Conservation (phyloP, 2,888 invertebrate genomes). For the Psococerastis gibbosa region DNA sequence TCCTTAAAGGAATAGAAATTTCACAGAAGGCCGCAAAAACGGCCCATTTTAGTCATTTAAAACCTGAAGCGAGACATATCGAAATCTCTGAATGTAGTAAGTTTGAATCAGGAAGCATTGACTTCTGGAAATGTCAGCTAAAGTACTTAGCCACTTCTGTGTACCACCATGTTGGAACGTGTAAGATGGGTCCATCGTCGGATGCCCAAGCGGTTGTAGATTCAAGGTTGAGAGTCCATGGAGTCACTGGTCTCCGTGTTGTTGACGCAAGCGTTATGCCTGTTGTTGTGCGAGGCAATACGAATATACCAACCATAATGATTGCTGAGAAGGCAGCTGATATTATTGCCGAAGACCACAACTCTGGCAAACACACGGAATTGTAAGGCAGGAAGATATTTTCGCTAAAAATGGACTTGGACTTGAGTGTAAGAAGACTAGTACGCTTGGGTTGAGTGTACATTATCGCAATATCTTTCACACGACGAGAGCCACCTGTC, state of each 20-base stretch:
- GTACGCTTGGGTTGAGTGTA: no score
- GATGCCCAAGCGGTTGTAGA: slow-evolving; percentile 15
- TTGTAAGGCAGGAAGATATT: no score
- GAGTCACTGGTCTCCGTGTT: slow-evolving; percentile 14
- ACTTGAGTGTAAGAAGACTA: no score
- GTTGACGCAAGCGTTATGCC: slow-evolving; percentile 16
- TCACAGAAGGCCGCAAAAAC: slow-evolving; percentile 37
- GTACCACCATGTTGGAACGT: slow-evolving; percentile 30
- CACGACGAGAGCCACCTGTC: no score
- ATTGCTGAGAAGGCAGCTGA: slow-evolving; percentile 32
- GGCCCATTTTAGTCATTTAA: slow-evolving; percentile 33
- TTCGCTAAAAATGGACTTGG: no score
- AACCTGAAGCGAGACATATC: slow-evolving; percentile 32
- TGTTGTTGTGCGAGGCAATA: slow-evolving; percentile 15
- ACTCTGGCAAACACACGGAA: slow-evolving; percentile 12
- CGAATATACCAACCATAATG: slow-evolving; percentile 21
- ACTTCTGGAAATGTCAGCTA: slow-evolving; percentile 42
- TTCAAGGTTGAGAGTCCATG: slow-evolving; percentile 15
- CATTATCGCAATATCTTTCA: no score
- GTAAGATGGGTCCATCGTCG: slow-evolving; percentile 17
- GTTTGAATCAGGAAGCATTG: slow-evolving; percentile 36
- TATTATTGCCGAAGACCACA: slow-evolving; percentile 26
- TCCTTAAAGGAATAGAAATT: slow-evolving; percentile 39
- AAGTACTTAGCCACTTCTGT: slow-evolving; percentile 45
- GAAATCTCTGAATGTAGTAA: slow-evolving; percentile 37